Conservation (phyloP, 2,888 invertebrate species). For the Morinoia aosen region DNA sequence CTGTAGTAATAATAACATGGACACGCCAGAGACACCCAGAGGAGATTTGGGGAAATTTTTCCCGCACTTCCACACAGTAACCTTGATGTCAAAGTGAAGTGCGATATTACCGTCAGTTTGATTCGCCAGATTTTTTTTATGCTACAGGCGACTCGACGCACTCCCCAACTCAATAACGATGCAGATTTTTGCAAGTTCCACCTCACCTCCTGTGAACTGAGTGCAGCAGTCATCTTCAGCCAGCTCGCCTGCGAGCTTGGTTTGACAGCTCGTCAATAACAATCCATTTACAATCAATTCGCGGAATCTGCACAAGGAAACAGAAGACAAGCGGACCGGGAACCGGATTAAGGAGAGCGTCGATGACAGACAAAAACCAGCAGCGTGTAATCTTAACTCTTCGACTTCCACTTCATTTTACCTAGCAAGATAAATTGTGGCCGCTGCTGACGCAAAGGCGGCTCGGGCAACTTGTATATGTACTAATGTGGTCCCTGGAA, state of each 20-base stretch:
- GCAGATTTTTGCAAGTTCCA: neutral
- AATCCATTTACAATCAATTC: conserved; percentile 30
- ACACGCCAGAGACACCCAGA: no score
- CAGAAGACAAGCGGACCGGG: conserved; percentile 21
- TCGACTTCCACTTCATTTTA: conserved; percentile 20
- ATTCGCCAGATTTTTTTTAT: neutral
- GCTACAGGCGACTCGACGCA: neutral
- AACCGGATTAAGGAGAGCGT: conserved; percentile 9
- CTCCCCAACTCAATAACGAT: neutral
- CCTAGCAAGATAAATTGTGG: neutral
- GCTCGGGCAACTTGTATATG: neutral
- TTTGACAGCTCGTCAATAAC: conserved; percentile 25
- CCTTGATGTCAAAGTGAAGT: neutral
- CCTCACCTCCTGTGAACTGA: neutral
- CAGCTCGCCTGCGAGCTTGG: neutral
- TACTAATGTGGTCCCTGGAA: neutral
- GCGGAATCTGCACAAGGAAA: conserved; percentile 8
- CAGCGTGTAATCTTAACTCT: neutral
- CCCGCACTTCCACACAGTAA: neutral
- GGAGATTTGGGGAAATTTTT: no score
- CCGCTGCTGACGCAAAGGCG: neutral
- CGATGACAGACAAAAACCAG: conserved; percentile 19
- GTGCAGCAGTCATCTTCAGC: neutral
- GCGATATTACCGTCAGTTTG: neutral
- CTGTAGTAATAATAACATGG: no score